A percentile compares a stretch with the other conserved stretches of the same genome.
phyloP scores from a whole-genome alignment of 2,113 vertebrate genomes.

The Pterocles gutturalis region DNA sequence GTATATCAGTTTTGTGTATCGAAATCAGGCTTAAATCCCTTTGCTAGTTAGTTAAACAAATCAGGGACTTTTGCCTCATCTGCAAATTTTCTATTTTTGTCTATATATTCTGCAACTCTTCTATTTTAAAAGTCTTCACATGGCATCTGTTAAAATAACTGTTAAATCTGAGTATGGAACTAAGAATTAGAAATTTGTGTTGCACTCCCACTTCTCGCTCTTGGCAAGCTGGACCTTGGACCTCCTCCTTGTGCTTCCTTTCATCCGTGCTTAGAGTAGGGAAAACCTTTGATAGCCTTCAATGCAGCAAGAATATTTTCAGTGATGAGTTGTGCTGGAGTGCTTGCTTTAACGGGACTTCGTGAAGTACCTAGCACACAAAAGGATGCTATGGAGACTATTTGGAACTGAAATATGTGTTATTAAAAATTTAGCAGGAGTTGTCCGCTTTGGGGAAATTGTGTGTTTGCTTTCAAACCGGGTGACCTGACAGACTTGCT shows the following conservation, averaged over 20 bases:
- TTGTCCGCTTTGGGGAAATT: not conserved
- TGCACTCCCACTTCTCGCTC: not conserved
- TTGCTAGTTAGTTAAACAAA: not conserved
- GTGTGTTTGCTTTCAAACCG: not conserved
- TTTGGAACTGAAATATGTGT: not conserved
- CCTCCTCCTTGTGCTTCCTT: not conserved
- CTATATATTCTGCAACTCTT: not conserved
- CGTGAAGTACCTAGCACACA: not conserved
- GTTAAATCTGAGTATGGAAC: not conserved
- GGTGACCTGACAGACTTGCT: not conserved
- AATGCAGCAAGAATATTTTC: not conserved
- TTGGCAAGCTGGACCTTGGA: not conserved
- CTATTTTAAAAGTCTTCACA: not conserved
- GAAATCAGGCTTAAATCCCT: not conserved
- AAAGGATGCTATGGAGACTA: not conserved
- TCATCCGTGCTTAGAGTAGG: not conserved
- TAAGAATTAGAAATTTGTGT: not conserved
- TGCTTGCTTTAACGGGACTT: not conserved
- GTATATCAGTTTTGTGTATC: not conserved
- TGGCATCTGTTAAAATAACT: not conserved
- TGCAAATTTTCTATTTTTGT: not conserved
- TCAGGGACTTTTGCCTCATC: not conserved
- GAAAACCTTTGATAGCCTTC: not conserved
- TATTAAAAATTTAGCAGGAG: not conserved
- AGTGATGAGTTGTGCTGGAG: not conserved